Percentiles rank a stretch among this genome's conserved stretches.
Conservation (phyloP, 2,888 invertebrate species). For the Brenthis daphne region DNA sequence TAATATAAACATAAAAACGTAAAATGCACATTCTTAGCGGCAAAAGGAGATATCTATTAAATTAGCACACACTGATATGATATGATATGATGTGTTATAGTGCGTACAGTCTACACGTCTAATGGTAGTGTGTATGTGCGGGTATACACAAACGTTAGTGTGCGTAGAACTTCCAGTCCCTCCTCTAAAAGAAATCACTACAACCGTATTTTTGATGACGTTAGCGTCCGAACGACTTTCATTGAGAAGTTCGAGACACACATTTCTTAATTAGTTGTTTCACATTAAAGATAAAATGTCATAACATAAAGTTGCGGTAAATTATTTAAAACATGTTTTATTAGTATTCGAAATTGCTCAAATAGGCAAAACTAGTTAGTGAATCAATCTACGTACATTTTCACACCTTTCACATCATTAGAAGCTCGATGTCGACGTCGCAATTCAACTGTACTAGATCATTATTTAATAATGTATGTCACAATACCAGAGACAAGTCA, state of each 20-base stretch:
- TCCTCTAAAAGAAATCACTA: constrained; percentile 18
- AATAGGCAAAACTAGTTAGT: background rate
- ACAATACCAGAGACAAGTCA: too few species aligned
- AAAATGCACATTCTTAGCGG: background rate
- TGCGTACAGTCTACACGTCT: background rate
- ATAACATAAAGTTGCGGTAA: background rate
- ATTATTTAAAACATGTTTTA: too few species aligned
- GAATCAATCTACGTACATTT: background rate
- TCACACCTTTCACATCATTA: background rate
- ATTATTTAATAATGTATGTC: background rate
- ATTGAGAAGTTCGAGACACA: constrained; percentile 8
- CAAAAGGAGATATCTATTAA: background rate
- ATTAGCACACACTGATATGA: constrained; percentile 2
- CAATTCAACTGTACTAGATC: background rate
- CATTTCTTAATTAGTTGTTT: constrained; percentile 3
- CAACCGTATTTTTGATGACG: constrained; percentile 5
- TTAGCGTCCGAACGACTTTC: constrained; percentile 5
- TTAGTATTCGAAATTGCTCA: background rate
- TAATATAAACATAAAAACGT: background rate
- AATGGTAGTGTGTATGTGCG: background rate
- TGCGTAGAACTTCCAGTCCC: constrained; percentile 7
- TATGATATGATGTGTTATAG: background rate
- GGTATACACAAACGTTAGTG: background rate
- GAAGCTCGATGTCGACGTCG: background rate
- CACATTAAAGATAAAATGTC: background rate